phyloP scores from a whole-genome alignment of 2,797 vertebrate genomes.

The Nothura maculosa region DNA sequence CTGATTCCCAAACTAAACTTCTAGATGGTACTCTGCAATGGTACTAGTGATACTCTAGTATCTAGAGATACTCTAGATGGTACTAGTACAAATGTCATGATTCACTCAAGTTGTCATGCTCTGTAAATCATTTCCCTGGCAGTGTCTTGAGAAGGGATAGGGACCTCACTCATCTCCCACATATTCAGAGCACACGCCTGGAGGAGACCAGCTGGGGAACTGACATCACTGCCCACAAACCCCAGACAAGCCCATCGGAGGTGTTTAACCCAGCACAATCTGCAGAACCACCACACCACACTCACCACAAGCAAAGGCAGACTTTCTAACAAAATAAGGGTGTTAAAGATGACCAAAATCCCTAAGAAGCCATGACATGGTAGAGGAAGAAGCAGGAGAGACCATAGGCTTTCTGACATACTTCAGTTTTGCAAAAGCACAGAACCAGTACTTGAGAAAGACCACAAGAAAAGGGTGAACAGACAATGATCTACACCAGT shows the following conservation, averaged over 20 bases:
- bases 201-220: neutral
- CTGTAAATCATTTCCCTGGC: neutral
- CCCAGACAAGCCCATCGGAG: conserved; percentile 16
- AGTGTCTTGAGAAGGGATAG: neutral
- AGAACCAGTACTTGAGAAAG: neutral
- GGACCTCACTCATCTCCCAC: neutral
- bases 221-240: conserved; percentile 28
- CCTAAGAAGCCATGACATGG: neutral
- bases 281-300: neutral
- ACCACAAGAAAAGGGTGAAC: neutral
- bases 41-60: no score
- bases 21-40: neutral
- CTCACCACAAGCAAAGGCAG: neutral
- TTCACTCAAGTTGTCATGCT: neutral
- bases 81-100: neutral
- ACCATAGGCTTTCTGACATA: neutral
- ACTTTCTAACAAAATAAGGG: neutral
- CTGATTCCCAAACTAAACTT: neutral
- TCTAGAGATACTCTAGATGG: fast-evolving
- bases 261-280: neutral
- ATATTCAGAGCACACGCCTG: neutral
- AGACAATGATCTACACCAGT: neutral
- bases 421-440: neutral
- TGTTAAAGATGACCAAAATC: neutral
- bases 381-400: neutral